Evolutionary conservation across 2,888 invertebrate species (phyloP), one percentile per base, ranked within the genome.

Genomic region (Drosophila borborema): DNA sequence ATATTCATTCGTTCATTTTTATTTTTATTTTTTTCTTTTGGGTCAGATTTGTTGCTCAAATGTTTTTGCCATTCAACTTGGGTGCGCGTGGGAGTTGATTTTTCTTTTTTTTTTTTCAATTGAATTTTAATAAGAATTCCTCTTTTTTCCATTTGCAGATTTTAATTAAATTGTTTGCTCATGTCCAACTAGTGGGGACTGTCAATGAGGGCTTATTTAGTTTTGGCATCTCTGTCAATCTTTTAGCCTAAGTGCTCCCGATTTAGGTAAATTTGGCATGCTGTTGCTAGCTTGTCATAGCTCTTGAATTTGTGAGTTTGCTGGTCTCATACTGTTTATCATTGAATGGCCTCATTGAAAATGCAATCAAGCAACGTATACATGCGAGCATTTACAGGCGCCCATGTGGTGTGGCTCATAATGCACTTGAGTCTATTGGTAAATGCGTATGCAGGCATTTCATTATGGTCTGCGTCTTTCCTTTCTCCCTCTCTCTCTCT

Each of bases 361-460:
- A 66, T 82, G 53, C 68, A 60, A 72, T 74, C 65, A 68, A 74
- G 67, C 80, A 70, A 63, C 68, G 41, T 40, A 36, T 18, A 38
- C 12, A 36, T 18, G 38, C 23, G 61, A 14, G 14, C 9, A n/a
- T 3, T 41, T 18, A 10, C 18, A 10, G 9, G 9, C 18, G 45
- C 5, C 14, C 14, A 12, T 23, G 23, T 23, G 6, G 23, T 8
- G 2, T 3, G 16, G 7, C 55, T 51, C 55, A 66, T 76, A 81
- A 76, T 72, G 68, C 65, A 74, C 69, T 74, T 77, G 87, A 89
- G 73, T 85, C 82, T 89, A 82, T 85, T 82, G 88, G 90, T 72
- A 82, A 82, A 74, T 72, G 74, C 72, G 53, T 76, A 68, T 69
- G 74, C 77, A 79, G 82, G 80, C 65, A 69, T 77, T 82, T 74